phyloP scores from a whole-genome alignment of 2,888 invertebrate species.

The Xiphydria camelus region DNA sequence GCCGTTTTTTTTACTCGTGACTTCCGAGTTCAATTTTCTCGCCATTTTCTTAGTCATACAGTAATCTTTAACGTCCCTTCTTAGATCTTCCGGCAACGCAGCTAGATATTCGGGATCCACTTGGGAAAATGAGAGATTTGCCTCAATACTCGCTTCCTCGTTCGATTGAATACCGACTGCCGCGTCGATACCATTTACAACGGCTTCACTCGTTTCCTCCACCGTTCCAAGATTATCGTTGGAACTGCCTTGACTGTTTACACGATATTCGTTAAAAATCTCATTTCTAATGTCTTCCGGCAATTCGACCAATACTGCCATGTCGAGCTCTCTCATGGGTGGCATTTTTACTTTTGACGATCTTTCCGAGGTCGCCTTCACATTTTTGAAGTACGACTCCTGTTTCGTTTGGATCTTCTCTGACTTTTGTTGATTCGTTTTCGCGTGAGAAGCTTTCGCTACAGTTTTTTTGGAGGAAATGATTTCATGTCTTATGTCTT shows the following conservation, averaged over 20 bases:
- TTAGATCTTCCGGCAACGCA: slow-evolving; percentile 60
- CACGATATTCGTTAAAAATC: slow-evolving; percentile 61
- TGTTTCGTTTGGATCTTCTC: slow-evolving; percentile 35
- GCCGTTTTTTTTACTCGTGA: slow-evolving; percentile 16
- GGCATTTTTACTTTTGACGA: slow-evolving; percentile 36
- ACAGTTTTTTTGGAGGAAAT: not conserved
- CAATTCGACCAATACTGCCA: slow-evolving; percentile 64
- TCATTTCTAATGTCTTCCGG: slow-evolving; percentile 67
- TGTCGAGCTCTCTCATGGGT: slow-evolving; percentile 60
- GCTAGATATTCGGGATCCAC: slow-evolving; percentile 60
- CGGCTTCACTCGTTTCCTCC: not conserved
- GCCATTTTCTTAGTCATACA: slow-evolving; percentile 39
- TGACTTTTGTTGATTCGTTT: not conserved
- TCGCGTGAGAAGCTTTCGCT: not conserved
- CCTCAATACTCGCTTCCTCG: slow-evolving; percentile 16
- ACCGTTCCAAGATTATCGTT: not conserved
- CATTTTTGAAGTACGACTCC: slow-evolving; percentile 45
- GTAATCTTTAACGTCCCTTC: slow-evolving; percentile 56
- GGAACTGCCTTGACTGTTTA: slow-evolving; percentile 19
- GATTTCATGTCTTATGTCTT: slow-evolving; percentile 63
- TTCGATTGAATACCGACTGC: slow-evolving; percentile 1
- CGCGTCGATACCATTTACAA: not conserved
- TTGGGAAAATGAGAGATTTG: slow-evolving; percentile 51
- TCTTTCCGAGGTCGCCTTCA: slow-evolving; percentile 35
- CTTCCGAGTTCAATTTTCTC: slow-evolving; percentile 19